Base-by-base conservation (phyloP, 2,113 vertebrate genomes). In the Cichladusa arquata region DNA sequence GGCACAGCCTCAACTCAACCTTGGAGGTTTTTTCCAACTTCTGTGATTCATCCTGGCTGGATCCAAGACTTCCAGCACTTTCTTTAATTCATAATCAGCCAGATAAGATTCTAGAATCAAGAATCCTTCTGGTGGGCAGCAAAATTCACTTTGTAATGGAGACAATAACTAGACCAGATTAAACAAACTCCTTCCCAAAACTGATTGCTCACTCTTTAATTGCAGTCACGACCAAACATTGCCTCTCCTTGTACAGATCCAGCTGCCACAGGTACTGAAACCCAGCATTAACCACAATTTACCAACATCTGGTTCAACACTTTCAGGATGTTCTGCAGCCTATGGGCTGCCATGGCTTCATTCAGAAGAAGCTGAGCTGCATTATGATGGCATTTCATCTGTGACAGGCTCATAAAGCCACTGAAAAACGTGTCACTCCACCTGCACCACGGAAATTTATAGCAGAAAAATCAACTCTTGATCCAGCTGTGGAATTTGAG, bases 391-490 rank as follows among this genome's bases (percentile, higher is more conserved):
- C 22, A 48, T 89, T 85, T 82, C 58, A 92, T 70, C 57, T 29
- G 67, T 60, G 31, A 86, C 79, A 90, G 79, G 51, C 76, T 90
- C 90, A 93, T 45, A 80, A 95, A 91, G 79, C 62, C 74, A 50
- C 47, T 60, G 56, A 83, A 44, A 64, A 90, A 82, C 0, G 14
- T 70, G 82, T 81, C 92, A 70, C 40, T 92, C 53, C 73, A 50
- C 58, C 51, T 48, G 76, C 56, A 69, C 19, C 4, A 5, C 0
- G 33, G 26, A 25, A 48, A 88, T 86, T 51, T 28, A 56, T 1
- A 50, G 74, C 79, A 85, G 33, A 56, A 71, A 93, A 82, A 86
- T 31, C 45, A 93, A 3, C 81, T 56, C 38, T 14, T 5, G 11
- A 85, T 38, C 72, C 88, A 95, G 90, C 90, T 95, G 94, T 12